A percentile compares a stretch with the other conserved stretches of the same genome.
phyloP scores from a whole-genome alignment of 2,797 vertebrate species.

The Manis pentadactyla region DNA sequence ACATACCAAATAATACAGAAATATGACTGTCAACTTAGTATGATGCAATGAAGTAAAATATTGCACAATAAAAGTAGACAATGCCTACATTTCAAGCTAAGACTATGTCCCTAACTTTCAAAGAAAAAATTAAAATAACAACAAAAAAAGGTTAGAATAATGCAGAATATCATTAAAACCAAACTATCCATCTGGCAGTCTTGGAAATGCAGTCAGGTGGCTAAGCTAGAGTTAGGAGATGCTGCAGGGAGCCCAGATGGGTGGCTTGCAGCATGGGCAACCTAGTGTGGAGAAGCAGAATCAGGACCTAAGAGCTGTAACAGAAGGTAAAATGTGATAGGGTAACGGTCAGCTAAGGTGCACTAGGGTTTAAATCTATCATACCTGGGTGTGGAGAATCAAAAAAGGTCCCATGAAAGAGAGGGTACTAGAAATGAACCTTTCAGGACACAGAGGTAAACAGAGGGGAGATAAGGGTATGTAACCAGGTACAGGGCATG shows the following conservation, averaged over 20 bases:
- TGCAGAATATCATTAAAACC: background rate
- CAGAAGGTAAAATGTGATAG: background rate
- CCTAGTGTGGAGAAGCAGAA: background rate
- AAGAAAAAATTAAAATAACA: background rate
- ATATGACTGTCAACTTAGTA: background rate
- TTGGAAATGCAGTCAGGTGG: background rate
- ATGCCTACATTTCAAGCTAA: background rate
- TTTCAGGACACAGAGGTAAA: background rate
- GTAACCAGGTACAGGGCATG: fast-evolving
- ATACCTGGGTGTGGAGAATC: background rate
- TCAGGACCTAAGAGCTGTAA: background rate
- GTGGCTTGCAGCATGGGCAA: background rate
- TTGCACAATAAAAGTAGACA: background rate
- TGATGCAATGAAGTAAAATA: constrained; percentile 4
- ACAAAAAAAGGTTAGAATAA: background rate
- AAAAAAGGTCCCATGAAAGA: background rate
- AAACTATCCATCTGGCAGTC: background rate
- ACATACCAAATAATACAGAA: background rate
- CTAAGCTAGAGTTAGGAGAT: background rate
- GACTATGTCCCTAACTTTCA: background rate
- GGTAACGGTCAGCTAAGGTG: background rate
- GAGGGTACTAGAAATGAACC: background rate
- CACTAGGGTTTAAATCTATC: background rate
- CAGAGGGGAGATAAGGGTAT: background rate
- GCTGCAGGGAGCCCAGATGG: background rate